Evolutionary conservation across 2,888 invertebrate species (phyloP), one percentile per base, ranked within the genome.

Genomic region (Eulithis testata): DNA sequence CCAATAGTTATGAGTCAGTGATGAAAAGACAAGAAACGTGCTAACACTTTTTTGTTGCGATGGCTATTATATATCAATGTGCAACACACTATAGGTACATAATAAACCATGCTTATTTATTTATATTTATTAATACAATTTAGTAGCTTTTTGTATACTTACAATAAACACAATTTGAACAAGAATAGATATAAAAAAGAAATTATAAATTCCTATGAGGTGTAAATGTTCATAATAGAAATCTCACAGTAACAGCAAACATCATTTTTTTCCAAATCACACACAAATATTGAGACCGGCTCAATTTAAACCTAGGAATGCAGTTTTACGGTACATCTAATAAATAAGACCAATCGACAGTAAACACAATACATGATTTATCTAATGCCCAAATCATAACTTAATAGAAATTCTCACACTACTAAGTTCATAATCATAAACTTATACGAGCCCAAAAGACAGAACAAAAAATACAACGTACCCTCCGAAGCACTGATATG

Each of bases 231-330:
- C 9, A 40, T 40, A 37, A 8, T 9, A 40, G 40, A 40, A 7
- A 40, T 40, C 40, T 5, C 31, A 31, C 31, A 21, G 31, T 31
- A 31, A 31, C 3, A 31, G 37, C 52, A 31, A 51, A 51, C 11
- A 51, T 7, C 31, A 51, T 51, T 47, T 8, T 14, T 45, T 4
- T 36, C n/a, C 36, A 52, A 66, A 59, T 36, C 60, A 66, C 72
- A 68, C 71, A 70, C 53, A 65, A 57, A 60, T 56, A 73, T 71
- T 76, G 82, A 83, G 81, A 69, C 82, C 84, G 69, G 83, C 80
- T 81, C 81, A 81, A 76, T 72, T 63, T 72, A 78, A 72, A 69
- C 67, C 78, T 76, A 80, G 77, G 76, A 84, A 82, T 83, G 80
- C 76, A 75, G 70, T 70, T 73, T 58, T 66, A 63, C 66, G 44